phyloP scores from a whole-genome alignment of 2,113 vertebrate species.

The Ceyx margarethae region DNA sequence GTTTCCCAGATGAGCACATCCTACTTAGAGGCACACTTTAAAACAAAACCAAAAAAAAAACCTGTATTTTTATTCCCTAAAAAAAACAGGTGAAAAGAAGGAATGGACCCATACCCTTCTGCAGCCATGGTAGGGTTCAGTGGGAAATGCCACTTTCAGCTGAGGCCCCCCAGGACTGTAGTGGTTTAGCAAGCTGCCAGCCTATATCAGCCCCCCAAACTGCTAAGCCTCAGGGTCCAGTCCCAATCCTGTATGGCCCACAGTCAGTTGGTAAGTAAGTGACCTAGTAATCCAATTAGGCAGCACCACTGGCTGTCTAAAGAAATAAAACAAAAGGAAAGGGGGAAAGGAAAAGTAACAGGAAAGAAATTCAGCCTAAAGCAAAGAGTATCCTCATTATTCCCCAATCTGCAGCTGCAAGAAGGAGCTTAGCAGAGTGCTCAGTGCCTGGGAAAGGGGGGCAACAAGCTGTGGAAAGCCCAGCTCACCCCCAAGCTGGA shows the following conservation, averaged over 20 bases:
- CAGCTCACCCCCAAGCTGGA: neutral
- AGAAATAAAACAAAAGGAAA: neutral
- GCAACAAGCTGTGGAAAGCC: fast-evolving
- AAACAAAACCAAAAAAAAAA: neutral
- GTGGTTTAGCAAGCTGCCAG: neutral
- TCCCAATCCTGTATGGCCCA: neutral
- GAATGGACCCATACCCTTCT: neutral
- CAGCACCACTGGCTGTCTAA: neutral
- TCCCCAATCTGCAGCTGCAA: neutral
- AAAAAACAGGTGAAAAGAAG: neutral
- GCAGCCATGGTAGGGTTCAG: fast-evolving
- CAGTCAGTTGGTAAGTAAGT: neutral
- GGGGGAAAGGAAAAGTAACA: neutral
- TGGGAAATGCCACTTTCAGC: neutral
- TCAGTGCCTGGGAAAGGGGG: neutral
- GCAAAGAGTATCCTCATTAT: neutral
- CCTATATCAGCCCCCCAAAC: neutral
- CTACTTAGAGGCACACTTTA: neutral
- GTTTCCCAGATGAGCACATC: neutral
- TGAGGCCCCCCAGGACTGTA: fast-evolving
- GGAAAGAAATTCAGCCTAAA: neutral
- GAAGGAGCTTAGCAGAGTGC: neutral
- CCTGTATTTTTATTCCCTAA: neutral
- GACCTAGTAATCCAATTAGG: conserved; percentile 20
- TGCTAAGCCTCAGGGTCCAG: neutral